Base-by-base conservation (phyloP, 2,888 invertebrate species). In the Baccha elongata region DNA sequence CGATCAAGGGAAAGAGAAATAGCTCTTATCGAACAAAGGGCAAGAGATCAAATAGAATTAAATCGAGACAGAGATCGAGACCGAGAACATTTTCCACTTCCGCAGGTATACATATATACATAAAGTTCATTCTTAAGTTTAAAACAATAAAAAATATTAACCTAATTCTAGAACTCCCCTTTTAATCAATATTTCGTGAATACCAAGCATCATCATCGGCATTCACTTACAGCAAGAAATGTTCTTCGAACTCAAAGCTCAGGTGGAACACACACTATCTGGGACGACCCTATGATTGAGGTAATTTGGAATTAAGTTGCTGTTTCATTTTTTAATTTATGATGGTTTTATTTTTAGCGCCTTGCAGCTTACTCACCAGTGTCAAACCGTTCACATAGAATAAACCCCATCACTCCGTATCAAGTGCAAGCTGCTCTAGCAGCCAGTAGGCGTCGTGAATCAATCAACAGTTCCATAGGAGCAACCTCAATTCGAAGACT, bases 401-500 rank as follows among this genome's bases (percentile, higher is more conserved):
- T 92, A 69, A 89, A 91, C 76, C 88, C 89, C 0, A 90, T 91
- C 6, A 89, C 90, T 21, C 89, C 91, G 79, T 89, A 89, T 85
- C 91, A 91, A 79, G 89, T 90, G 68, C 90, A 90, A 86, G 89
- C 89, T 17, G 89, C 89, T 0, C 85, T 90, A 53, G 88, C 90
- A 29, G 89, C 88, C 17, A 89, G 90, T 8, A 91, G 93, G 3
- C 92, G 94, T 2, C 91, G 94, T 13, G 95, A 95, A 86, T 95
- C 95, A 0, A 92, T 94, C 65, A 93, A 94, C 23, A 95, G 95
- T 55, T 95, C 95, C 0, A 94, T 95, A 29, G 95, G 95, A 1
- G 95, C 95, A 0, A 94, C 94, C 0, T 96, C 96, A 0, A 95
- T 96, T 8, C 92, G 95, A 3, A 92, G 95, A 0, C 91, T 96